A percentile compares a stretch with the other conserved stretches of the same genome.
Evolutionary conservation across 2,797 vertebrate species (phyloP).

Genomic region (Pterois miles): DNA sequence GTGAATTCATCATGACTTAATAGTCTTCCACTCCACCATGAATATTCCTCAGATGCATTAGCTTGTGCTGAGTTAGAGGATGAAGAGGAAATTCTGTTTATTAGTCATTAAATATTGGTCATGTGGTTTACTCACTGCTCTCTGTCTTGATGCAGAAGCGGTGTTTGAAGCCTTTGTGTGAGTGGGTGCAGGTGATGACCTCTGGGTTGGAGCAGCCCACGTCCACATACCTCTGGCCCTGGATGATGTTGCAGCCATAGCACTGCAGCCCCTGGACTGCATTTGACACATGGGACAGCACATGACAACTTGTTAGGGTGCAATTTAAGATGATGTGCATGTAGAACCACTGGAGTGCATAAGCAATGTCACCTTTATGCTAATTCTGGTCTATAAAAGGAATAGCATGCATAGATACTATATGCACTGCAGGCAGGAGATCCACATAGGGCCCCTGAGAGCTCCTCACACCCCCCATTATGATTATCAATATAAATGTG

Average conservation of each 20-base stretch:
- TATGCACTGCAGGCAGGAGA: background rate
- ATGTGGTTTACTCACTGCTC: conserved; percentile 81
- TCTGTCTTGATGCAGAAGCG: conserved; percentile 89
- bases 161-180: conserved; percentile 88
- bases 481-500: background rate
- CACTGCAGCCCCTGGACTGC: conserved; percentile 89
- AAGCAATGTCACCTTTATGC: background rate
- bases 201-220: conserved; percentile 91
- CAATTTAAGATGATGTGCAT: background rate
- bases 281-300: conserved; percentile 10
- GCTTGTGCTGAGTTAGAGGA: background rate
- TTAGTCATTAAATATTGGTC: background rate
- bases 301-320: background rate
- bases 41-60: conserved; percentile 36
- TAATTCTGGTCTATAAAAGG: background rate
- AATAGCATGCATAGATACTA: background rate
- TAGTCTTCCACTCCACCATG: conserved; percentile 38
- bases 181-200: conserved; percentile 90
- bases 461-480: background rate
- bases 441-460: background rate
- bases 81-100: background rate
- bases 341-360: background rate
- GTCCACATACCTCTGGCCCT: conserved; percentile 88
- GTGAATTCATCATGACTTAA: conserved; percentile 50
- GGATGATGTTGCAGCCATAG: conserved; percentile 92